Percentiles rank a stretch among this genome's conserved stretches.
Evolutionary conservation across 2,113 vertebrate genomes (phyloP).

Genomic region (Limanda limanda): DNA sequence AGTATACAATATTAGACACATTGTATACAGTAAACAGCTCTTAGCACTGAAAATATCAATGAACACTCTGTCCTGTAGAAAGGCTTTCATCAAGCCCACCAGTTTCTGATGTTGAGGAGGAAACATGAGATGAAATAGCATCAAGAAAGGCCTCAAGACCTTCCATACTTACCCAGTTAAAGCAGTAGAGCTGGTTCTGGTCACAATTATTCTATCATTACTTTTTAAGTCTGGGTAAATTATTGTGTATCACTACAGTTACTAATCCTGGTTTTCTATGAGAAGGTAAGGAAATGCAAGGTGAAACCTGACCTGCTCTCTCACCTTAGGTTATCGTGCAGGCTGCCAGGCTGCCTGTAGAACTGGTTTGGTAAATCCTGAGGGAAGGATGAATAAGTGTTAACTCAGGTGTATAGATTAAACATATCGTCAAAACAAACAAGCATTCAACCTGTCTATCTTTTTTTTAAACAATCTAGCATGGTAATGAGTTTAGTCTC

Average conservation of each 20-base stretch:
- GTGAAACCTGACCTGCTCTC: conserved; percentile 33
- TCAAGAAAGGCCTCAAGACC: background rate
- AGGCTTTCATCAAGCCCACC: background rate
- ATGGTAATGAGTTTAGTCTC: too few species aligned
- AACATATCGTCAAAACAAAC: background rate
- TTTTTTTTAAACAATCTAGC: too few species aligned
- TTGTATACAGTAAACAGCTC: background rate
- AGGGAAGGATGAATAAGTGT: background rate
- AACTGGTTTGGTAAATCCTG: conserved; percentile 98
- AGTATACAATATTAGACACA: background rate
- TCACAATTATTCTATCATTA: background rate
- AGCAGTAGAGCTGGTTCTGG: too few species aligned
- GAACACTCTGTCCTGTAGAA: background rate
- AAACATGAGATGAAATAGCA: background rate
- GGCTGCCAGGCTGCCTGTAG: conserved; percentile 87
- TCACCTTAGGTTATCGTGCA: conserved; percentile 94
- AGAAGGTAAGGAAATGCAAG: too few species aligned
- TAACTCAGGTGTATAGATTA: background rate
- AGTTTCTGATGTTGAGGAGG: background rate
- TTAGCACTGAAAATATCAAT: background rate
- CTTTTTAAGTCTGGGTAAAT: background rate
- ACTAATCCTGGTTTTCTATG: background rate
- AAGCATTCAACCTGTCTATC: background rate
- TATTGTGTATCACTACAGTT: background rate
- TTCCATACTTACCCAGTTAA: too few species aligned